Conservation (phyloP, 1,140 invertebrate species). For the Drosophila cardini region DNA sequence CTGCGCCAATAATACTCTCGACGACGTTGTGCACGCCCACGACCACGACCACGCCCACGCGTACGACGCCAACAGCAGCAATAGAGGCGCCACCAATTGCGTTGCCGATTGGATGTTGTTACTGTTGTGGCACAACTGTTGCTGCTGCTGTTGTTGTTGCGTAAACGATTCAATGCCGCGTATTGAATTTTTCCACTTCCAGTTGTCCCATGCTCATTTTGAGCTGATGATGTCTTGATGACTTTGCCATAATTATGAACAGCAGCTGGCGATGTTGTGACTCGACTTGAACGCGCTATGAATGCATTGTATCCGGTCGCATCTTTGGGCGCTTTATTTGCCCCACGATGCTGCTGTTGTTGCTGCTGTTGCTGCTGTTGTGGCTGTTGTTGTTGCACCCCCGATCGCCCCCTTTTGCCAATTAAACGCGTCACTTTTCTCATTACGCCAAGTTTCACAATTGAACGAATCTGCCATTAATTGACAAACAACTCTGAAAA, state of each 20-base stretch:
- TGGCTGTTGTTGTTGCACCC: background rate
- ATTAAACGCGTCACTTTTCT: conserved; percentile 76
- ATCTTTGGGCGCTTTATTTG: conserved; percentile 48
- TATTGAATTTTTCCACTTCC: conserved; percentile 75
- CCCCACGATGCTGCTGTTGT: background rate
- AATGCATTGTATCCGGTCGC: conserved; percentile 61
- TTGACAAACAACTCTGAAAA: conserved; percentile 34
- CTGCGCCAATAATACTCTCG: conserved; percentile 55
- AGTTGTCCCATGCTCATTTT: conserved; percentile 23
- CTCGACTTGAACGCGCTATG: conserved; percentile 24
- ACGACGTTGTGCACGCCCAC: conserved; percentile 25
- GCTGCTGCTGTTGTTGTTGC: conserved; percentile 54
- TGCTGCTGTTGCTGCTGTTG: too few relatives aligned
- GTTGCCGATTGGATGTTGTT: conserved; percentile 37
- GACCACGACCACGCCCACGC: conserved; percentile 8
- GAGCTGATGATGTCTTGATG: conserved; percentile 28
- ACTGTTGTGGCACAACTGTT: conserved; percentile 21
- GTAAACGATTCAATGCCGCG: conserved; percentile 75
- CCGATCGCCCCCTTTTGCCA: conserved; percentile 44
- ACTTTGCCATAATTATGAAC: conserved; percentile 68
- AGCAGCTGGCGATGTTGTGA: conserved; percentile 34
- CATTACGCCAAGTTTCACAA: conserved; percentile 62
- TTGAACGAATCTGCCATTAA: conserved; percentile 62
- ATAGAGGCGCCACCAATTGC: conserved; percentile 22
- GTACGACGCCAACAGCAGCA: conserved; percentile 1